Base-by-base conservation (phyloP, 2,797 vertebrate species). In the Hippoglossus hippoglossus region DNA sequence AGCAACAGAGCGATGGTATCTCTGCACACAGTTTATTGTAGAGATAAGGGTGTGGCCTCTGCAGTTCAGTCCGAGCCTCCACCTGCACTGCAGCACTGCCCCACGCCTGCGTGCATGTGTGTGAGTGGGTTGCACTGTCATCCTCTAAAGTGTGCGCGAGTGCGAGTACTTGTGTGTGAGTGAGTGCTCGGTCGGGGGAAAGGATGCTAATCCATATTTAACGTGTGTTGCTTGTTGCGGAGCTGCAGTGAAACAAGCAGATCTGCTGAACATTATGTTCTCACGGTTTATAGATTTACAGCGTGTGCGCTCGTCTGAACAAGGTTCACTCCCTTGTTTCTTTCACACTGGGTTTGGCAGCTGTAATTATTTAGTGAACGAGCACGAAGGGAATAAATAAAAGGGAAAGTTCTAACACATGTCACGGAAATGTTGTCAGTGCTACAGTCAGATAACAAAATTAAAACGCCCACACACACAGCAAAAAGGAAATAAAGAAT, bases 31-130 rank as follows among this genome's bases (percentile, higher is more conserved):
- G 55, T 26, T 6, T 60, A n/a, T 49, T 51, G 22, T 51, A 4
- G 67, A 2, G 31, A 58, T 79, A 55, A 59, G 88, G 93, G 92
- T 72, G 93, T 91, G 88, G 83, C 80, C 79, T 89, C 89, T 93
- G 93, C 90, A 91, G 88, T 81, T 75, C 56, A 72, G 79, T 69
- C 64, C 39, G 16, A 71, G 78, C 55, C 76, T 76, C 82, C 55
- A 72, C 71, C 90, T 90, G 88, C 92, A 93, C 87, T 94, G 94
- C 91, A 92, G 92, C 80, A 92, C 68, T 80, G 70, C 53, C 57
- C 80, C 64, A 75, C 47, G 65, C 53, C 77, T 65, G 61, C 39
- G 66, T 76, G 81, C 46, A 36, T 63, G 67, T 61, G 73, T 64
- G 58, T 63, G 50, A 19, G 57, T 65, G 72, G 44, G 69, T 67